Conservation (phyloP, 2,113 vertebrate genomes). For the Cyanocitta stelleri region DNA sequence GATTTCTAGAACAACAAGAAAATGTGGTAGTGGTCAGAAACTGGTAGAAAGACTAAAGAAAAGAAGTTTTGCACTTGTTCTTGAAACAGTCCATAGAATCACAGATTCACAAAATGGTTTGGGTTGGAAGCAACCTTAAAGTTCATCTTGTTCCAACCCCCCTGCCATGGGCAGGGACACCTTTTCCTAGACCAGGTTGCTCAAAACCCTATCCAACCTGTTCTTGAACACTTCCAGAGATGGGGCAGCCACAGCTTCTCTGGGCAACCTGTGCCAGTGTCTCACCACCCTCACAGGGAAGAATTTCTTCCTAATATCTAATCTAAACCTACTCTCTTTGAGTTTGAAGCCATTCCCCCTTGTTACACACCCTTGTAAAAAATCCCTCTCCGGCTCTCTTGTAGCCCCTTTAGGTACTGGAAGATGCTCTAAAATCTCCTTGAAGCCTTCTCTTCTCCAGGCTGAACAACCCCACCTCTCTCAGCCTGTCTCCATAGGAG, state of each 20-base stretch:
- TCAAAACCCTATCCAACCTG: neutral
- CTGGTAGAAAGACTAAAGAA: neutral
- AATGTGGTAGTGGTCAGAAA: neutral
- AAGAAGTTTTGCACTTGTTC: neutral
- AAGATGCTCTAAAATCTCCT: no score
- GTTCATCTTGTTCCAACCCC: neutral
- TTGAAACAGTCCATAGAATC: neutral
- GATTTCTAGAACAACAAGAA: neutral
- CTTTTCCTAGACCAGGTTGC: neutral
- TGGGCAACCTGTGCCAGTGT: neutral
- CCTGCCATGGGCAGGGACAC: neutral
- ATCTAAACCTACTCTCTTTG: neutral
- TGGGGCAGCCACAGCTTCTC: neutral
- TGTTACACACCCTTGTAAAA: neutral
- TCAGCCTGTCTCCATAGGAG: neutral
- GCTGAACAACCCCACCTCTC: neutral
- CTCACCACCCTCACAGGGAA: neutral
- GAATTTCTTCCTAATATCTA: neutral
- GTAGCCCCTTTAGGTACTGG: neutral
- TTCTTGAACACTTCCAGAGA: neutral
- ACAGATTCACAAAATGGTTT: neutral
- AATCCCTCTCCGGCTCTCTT: neutral
- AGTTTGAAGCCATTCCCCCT: neutral
- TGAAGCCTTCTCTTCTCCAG: neutral
- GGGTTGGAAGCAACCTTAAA: neutral